Evolutionary conservation across 2,797 vertebrate species (phyloP).

Genomic region (Darevskia mixta): DNA sequence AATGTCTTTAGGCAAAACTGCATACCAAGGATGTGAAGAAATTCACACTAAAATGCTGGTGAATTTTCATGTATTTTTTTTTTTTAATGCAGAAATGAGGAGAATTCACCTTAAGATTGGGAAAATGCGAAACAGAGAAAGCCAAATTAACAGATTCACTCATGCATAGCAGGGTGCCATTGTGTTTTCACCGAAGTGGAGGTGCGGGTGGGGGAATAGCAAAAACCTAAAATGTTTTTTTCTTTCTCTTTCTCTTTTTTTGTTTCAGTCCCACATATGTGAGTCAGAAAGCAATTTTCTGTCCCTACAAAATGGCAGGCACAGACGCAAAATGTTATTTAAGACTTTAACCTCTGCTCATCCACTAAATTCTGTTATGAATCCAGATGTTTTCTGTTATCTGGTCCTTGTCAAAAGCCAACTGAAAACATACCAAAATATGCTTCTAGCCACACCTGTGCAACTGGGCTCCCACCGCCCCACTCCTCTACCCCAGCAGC

Average conservation of each 20-base stretch:
- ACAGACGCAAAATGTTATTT: conserved; percentile 15
- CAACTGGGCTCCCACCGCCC: not conserved
- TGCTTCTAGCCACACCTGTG: not conserved
- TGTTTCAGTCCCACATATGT: not conserved
- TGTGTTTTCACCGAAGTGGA: not conserved
- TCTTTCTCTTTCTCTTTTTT: not conserved
- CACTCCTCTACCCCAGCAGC: no score
- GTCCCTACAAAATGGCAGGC: conserved; percentile 41
- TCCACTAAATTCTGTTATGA: not conserved
- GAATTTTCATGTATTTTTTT: no score
- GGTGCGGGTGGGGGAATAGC: not conserved
- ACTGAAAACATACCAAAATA: not conserved
- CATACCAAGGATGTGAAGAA: no score
- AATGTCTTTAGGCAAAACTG: no score
- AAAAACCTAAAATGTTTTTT: no score
- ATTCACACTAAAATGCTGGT: no score
- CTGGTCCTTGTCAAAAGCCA: not conserved
- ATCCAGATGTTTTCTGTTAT: conserved; percentile 19
- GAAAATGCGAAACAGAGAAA: no score
- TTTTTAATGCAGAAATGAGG: no score
- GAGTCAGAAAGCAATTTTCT: not conserved
- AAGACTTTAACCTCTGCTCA: not conserved
- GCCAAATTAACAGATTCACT: no score
- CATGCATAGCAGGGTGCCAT: no score
- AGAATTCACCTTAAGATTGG: no score